phyloP scores from a whole-genome alignment of 1,140 invertebrate genomes.

The Saccostrea glomerata region DNA sequence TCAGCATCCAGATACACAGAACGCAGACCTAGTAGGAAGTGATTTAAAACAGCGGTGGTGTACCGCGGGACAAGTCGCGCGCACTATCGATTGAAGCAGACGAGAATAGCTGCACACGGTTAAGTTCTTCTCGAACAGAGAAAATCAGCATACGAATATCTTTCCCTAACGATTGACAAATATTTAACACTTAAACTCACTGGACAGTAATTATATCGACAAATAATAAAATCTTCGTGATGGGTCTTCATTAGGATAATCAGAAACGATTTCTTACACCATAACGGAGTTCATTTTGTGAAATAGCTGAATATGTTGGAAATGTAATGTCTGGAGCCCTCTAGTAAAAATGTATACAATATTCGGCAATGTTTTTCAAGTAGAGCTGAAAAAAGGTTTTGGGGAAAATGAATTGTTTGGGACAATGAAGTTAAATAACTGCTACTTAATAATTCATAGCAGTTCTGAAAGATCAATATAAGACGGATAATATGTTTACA shows the following conservation, averaged over 20 bases:
- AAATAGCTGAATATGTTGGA: too few species aligned
- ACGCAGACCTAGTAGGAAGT: background rate
- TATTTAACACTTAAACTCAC: constrained; percentile 1
- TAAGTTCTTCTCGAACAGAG: background rate
- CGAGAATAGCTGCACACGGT: background rate
- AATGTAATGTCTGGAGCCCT: too few species aligned
- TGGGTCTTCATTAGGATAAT: too few species aligned
- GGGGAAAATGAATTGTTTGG: background rate
- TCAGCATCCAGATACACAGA: background rate
- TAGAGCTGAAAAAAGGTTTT: too few species aligned
- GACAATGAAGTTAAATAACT: background rate
- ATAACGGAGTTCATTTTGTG: too few species aligned
- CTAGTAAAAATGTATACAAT: too few species aligned
- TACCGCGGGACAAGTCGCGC: background rate
- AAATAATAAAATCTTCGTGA: background rate
- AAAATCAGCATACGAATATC: background rate
- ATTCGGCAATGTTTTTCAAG: too few species aligned
- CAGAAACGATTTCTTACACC: too few species aligned
- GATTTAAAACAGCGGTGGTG: background rate
- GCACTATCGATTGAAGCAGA: constrained; percentile 1
- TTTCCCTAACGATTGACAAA: constrained; percentile 1
- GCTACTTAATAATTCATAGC: background rate
- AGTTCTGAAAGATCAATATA: background rate
- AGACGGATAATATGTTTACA: background rate
- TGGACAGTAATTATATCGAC: background rate